Evolutionary conservation across 1,140 invertebrate genomes (phyloP), one percentile per base, ranked within the genome.

Genomic region (Brachionus koreanus): DNA sequence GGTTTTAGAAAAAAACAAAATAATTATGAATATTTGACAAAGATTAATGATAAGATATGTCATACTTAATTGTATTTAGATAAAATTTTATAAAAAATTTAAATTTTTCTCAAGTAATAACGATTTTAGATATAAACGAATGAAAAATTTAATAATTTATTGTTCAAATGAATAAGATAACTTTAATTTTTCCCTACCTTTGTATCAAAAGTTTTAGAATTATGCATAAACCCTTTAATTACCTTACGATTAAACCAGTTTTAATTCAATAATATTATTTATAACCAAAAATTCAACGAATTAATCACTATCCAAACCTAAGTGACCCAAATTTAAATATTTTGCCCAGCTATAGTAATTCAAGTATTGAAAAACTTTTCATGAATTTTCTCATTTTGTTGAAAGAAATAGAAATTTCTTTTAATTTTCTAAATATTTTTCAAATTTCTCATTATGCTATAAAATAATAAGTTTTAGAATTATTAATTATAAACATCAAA

Each of bases 21-120:
- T n/a, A n/a, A 57, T 57, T 57, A 57, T 57, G 49, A 57, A 57
- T 57, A 23, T 57, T 49, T 57, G 49, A 57, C 49, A 57, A 57
- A 57, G 49, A 57, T 57, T 57, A 57, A 57, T 57, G 49, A 57
- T 57, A 57, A 57, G 49, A 57, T 57, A 57, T 57, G 49, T 57
- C 49, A 57, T 19, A 23, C 49, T 23, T 2, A 16, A 19, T 23
- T 57, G 19, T 7, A 25, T 57, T 57, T 13, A 49, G 16, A 49
- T n/a, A 46, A 49, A 49, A 57, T 7, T 23, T 57, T 25, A 7
- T 25, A 19, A 57, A 57, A 57, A 57, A 19, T 57, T 1, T 19
- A 57, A 57, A 57, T 57, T 57, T 7, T 19, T 19, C 49, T n/a
- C 3, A 7, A 57, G 5, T 19, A 57, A 57, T 19, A 57, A 57